These are phyloP conservation scores for Netelia inedita DNA, from an alignment of 2,888 invertebrate species.

Conservation along the genomic window DNA sequence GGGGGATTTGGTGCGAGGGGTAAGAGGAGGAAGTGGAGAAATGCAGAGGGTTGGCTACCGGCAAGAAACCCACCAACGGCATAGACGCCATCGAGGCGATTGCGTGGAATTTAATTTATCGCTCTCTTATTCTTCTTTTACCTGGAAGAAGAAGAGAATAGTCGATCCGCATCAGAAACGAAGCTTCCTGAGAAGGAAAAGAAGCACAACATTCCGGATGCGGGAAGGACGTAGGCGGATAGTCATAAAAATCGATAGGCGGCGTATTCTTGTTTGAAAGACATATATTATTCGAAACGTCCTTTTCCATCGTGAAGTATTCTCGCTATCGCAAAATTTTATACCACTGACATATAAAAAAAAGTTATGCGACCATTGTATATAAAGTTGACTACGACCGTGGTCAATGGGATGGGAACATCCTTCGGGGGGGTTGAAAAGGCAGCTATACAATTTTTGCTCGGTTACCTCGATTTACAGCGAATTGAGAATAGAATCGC, in stretches of 20 bases:
- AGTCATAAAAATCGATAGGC: slow-evolving; percentile 26
- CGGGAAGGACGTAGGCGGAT: neutral
- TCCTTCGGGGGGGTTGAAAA: too few species aligned
- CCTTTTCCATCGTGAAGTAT: neutral
- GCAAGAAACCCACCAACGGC: slow-evolving; percentile 15
- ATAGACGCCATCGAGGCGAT: slow-evolving; percentile 52
- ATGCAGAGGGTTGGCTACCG: slow-evolving; percentile 39
- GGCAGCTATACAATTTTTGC: too few species aligned
- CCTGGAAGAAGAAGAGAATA: slow-evolving; percentile 17
- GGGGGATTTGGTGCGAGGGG: slow-evolving; percentile 50
- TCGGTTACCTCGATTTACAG: neutral
- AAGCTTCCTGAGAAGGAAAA: slow-evolving; percentile 1
- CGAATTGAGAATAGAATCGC: neutral
- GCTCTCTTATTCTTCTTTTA: slow-evolving; percentile 56
- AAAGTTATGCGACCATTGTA: neutral
- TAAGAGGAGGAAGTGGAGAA: slow-evolving; percentile 11
- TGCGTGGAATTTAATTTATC: slow-evolving; percentile 68
- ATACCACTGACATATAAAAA: neutral
- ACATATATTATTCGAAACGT: slow-evolving; percentile 1
- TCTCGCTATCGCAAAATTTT: neutral
- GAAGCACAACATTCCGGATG: slow-evolving; percentile 20
- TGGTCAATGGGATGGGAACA: neutral
- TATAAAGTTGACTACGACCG: neutral
- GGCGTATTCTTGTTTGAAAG: neutral
- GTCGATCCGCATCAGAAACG: slow-evolving; percentile 35